Evolutionary conservation across 2,888 invertebrate genomes (phyloP).

Genomic region (Latrodectus hesperus): DNA sequence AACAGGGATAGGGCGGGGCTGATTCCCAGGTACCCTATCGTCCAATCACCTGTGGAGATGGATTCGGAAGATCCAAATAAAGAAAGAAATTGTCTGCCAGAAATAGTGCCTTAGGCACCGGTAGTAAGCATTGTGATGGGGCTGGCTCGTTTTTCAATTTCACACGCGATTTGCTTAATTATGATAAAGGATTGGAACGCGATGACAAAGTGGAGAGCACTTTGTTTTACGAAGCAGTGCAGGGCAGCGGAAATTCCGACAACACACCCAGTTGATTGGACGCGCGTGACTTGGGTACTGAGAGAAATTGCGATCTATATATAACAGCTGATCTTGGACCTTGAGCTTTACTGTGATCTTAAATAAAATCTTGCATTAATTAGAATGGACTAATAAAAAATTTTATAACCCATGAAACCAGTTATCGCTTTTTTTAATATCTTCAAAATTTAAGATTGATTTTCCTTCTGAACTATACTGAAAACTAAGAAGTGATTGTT

Average conservation of each 20-base stretch:
- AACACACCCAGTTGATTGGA: slow-evolving; percentile 10
- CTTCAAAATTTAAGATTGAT: too few species aligned
- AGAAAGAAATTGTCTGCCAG: slow-evolving; percentile 1
- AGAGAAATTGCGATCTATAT: background rate
- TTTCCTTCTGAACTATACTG: too few species aligned
- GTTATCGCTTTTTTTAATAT: too few species aligned
- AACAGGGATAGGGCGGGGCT: slow-evolving; percentile 37
- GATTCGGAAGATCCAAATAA: slow-evolving; percentile 10
- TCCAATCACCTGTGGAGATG: slow-evolving; percentile 56
- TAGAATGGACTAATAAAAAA: too few species aligned
- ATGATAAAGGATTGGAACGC: slow-evolving; percentile 58
- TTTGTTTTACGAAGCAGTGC: slow-evolving; percentile 30
- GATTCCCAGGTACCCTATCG: slow-evolving; percentile 53
- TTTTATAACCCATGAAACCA: too few species aligned
- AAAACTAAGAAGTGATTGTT: too few species aligned
- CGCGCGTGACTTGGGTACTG: slow-evolving; percentile 8
- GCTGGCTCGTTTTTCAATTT: slow-evolving; percentile 62
- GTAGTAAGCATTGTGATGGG: slow-evolving; percentile 45
- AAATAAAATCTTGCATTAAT: too few species aligned
- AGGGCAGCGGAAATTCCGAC: slow-evolving; percentile 7
- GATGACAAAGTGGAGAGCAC: slow-evolving; percentile 57
- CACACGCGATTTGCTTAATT: slow-evolving; percentile 65
- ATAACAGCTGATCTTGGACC: background rate
- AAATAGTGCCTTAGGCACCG: slow-evolving; percentile 32
- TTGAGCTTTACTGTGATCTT: too few species aligned